phyloP scores from a whole-genome alignment of 2,797 vertebrate genomes.

The Meda fulgida region DNA sequence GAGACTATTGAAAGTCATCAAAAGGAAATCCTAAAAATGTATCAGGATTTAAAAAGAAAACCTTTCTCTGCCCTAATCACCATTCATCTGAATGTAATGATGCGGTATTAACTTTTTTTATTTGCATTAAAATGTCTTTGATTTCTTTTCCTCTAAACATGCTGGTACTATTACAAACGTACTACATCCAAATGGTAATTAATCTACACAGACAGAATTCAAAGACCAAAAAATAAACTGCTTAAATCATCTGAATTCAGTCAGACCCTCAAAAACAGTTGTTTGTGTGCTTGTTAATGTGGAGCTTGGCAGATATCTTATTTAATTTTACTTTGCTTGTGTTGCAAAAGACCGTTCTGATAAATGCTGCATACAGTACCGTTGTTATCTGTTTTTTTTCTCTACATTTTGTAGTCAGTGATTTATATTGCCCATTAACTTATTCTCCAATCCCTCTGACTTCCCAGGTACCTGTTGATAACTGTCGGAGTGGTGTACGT shows the following conservation, averaged over 20 bases:
- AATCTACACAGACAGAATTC: neutral
- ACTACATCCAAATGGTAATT: neutral
- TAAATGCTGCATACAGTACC: neutral
- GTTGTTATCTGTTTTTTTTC: neutral
- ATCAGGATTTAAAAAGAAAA: neutral
- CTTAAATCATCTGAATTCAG: constrained; percentile 3
- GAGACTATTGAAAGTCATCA: neutral
- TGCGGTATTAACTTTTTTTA: neutral
- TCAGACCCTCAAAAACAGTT: neutral
- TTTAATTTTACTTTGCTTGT: neutral
- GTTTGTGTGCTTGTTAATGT: neutral
- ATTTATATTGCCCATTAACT: neutral
- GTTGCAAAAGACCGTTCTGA: neutral
- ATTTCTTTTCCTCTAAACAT: neutral
- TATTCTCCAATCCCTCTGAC: neutral
- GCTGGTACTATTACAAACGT: neutral
- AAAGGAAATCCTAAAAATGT: neutral
- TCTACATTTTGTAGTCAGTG: neutral
- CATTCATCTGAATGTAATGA: neutral
- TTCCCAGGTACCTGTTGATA: constrained; percentile 91
- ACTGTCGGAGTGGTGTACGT: constrained; percentile 98
- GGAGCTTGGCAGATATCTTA: neutral
- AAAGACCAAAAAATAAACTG: neutral
- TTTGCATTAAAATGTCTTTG: neutral
- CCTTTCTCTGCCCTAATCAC: neutral